Conservation (phyloP, 2,888 invertebrate genomes). For the Stenodema calcarata region DNA sequence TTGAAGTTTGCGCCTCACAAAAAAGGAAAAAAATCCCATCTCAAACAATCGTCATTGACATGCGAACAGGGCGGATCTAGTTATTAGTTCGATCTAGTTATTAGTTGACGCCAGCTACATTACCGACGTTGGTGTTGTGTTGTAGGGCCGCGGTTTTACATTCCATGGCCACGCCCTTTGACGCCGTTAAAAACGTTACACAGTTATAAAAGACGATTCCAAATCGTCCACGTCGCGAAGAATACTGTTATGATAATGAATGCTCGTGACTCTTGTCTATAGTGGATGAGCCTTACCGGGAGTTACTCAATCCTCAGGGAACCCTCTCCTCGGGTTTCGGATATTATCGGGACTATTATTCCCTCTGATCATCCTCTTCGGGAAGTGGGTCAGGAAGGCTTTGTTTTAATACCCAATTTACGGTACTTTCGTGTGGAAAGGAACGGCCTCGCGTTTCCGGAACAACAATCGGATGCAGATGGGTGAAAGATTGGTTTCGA, state of each 20-base stretch:
- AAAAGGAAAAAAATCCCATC: too few relatives aligned
- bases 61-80: not conserved
- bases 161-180: conserved; percentile 13
- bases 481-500: not conserved
- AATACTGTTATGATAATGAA: conserved; percentile 49
- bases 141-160: not conserved
- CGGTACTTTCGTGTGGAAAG: not conserved
- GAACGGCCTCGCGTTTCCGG: not conserved
- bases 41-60: not conserved
- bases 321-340: not conserved
- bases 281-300: conserved; percentile 1
- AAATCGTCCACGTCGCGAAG: conserved; percentile 44
- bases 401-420: not conserved
- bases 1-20: too few relatives aligned
- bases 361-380: not conserved
- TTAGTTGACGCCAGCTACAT: not conserved
- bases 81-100: not conserved
- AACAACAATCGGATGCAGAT: not conserved
- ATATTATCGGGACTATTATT: not conserved
- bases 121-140: not conserved
- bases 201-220: conserved; percentile 43
- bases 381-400: not conserved
- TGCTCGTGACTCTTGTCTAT: conserved; percentile 41
- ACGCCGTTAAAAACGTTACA: conserved; percentile 35
- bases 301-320: conserved; percentile 19